Evolutionary conservation across 1,140 invertebrate species (phyloP).

Genomic region (Drosophila aff.): DNA sequence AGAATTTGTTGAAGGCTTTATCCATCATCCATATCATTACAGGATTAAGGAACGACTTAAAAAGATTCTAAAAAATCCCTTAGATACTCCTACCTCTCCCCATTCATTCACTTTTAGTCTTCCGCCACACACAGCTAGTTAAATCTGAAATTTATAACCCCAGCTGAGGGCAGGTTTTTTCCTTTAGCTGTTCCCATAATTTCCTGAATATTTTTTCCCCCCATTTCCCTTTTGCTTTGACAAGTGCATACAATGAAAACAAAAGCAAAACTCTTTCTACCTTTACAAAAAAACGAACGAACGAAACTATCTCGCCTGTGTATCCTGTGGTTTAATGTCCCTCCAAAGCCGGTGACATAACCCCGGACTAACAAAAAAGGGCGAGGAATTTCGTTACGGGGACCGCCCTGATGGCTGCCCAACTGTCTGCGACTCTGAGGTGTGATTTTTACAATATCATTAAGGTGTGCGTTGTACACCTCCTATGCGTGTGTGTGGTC

Average conservation of each 20-base stretch:
- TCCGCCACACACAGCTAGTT: slow-evolving; percentile 46
- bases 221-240: slow-evolving; percentile 59
- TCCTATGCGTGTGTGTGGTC: slow-evolving; percentile 63
- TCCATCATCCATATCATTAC: neutral
- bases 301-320: slow-evolving; percentile 5
- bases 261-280: slow-evolving; percentile 60
- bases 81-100: slow-evolving; percentile 5
- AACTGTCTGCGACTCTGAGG: slow-evolving; percentile 56
- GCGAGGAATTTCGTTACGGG: slow-evolving; percentile 30
- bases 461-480: slow-evolving; percentile 40
- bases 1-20: neutral
- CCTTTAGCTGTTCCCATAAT: slow-evolving; percentile 1
- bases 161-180: slow-evolving; percentile 13
- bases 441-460: slow-evolving; percentile 84
- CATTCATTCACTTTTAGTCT: slow-evolving; percentile 25
- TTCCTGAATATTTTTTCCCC: slow-evolving; percentile 11
- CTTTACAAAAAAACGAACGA: neutral
- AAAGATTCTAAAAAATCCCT: slow-evolving; percentile 73
- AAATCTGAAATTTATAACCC: slow-evolving; percentile 71
- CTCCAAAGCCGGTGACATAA: slow-evolving; percentile 76
- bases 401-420: slow-evolving; percentile 72
- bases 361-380: slow-evolving; percentile 38
- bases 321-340: slow-evolving; percentile 80
- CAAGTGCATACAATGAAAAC: slow-evolving; percentile 66
- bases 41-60: slow-evolving; percentile 64